Conservation (phyloP, 2,113 vertebrate genomes). For the Tretioscincus oriximinensis region DNA sequence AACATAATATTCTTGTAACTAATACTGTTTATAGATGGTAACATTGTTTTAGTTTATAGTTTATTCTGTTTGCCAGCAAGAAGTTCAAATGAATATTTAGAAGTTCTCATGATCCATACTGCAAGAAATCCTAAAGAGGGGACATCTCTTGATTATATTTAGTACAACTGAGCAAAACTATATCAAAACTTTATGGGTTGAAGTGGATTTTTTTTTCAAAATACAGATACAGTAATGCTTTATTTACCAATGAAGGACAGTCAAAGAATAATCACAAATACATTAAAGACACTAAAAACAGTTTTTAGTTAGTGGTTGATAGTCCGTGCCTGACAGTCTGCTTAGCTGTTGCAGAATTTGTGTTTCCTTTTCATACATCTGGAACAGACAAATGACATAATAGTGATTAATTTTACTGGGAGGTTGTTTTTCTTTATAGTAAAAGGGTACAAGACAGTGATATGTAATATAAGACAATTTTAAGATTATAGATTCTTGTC, state of each 20-base stretch:
- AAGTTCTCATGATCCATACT: too few relatives aligned
- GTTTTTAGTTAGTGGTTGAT: slow-evolving; percentile 27
- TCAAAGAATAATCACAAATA: not conserved
- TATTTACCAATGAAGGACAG: not conserved
- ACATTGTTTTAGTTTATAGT: too few relatives aligned
- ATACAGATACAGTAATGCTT: not conserved
- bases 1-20: not conserved
- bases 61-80: not conserved
- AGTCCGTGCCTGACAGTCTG: slow-evolving; percentile 16
- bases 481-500: too few relatives aligned
- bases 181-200: not conserved
- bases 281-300: not conserved
- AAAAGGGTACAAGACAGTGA: too few relatives aligned
- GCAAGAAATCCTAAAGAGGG: not conserved
- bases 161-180: not conserved
- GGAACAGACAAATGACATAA: slow-evolving; percentile 3
- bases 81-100: too few relatives aligned
- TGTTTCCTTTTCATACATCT: slow-evolving; percentile 29
- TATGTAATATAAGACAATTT: too few relatives aligned
- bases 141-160: not conserved
- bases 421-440: too few relatives aligned
- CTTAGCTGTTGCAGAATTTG: slow-evolving; percentile 15
- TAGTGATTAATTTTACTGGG: not conserved
- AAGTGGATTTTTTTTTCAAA: too few relatives aligned
- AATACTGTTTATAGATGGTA: too few relatives aligned